Evolutionary conservation across 2,888 invertebrate genomes (phyloP).

Genomic region (Drosophila paracracens): DNA sequence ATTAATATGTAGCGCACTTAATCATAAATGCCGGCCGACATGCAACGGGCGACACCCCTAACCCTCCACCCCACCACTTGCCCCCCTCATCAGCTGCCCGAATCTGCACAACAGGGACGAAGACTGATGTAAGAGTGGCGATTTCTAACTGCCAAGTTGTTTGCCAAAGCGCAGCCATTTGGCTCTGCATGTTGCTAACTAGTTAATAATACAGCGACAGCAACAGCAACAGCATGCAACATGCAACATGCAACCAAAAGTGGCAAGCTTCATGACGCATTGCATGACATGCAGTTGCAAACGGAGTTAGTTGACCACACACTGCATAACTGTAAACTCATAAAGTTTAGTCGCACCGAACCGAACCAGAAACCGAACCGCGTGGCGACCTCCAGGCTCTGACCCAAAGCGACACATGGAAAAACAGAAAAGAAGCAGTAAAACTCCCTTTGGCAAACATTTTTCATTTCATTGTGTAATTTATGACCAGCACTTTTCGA

Average conservation of each 20-base stretch:
- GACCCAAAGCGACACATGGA: conserved; percentile 15
- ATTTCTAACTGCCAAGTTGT: conserved; percentile 39
- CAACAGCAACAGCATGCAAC: conserved; percentile 7
- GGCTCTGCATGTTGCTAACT: conserved; percentile 73
- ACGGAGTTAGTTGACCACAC: conserved; percentile 47
- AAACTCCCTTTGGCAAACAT: conserved; percentile 46
- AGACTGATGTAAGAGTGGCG: conserved; percentile 26
- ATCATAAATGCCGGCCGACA: conserved; percentile 80
- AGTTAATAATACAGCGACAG: conserved; percentile 71
- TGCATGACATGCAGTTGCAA: conserved; percentile 61
- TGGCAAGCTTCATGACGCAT: conserved; percentile 69
- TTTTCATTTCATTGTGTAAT: conserved; percentile 74
- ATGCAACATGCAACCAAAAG: conserved; percentile 30
- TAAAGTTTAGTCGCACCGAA: conserved; percentile 27
- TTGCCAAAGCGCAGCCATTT: conserved; percentile 55
- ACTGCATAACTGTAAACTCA: conserved; percentile 38
- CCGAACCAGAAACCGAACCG: conserved; percentile 31
- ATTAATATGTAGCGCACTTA: conserved; percentile 77
- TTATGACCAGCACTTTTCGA: conserved; percentile 79
- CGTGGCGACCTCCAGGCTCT: conserved; percentile 20
- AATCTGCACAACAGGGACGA: background rate
- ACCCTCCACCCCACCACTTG: background rate
- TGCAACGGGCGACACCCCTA: conserved; percentile 54
- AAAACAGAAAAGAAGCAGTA: background rate
- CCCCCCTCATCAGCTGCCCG: rapidly evolving